These are phyloP conservation scores for Rhagoletis pomonella DNA, from an alignment of 1,140 invertebrate species.

Conservation along the genomic window DNA sequence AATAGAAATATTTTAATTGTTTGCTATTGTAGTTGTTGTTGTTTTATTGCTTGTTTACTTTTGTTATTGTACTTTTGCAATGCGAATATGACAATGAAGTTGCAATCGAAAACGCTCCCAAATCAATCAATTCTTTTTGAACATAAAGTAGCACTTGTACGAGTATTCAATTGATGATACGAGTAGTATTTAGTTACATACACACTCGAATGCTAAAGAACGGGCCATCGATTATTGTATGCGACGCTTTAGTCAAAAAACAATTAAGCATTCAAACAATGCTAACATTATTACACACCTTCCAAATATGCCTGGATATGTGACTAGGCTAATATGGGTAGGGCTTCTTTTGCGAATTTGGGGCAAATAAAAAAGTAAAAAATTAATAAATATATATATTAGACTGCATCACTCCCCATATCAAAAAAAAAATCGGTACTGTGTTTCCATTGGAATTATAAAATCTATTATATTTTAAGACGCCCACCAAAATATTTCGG, in stretches of 20 bases:
- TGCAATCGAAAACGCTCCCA: not conserved
- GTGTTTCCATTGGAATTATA: too few relatives aligned
- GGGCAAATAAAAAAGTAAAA: not conserved
- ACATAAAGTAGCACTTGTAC: conserved; percentile 6
- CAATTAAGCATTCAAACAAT: conserved; percentile 45
- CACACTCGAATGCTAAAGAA: not conserved
- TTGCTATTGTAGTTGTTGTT: not conserved
- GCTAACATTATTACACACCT: conserved; percentile 8
- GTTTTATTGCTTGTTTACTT: not conserved
- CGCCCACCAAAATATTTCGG: too few relatives aligned
- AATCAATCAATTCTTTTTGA: conserved; percentile 31
- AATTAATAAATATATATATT: too few relatives aligned
- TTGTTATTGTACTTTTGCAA: not conserved
- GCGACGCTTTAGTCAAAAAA: not conserved
- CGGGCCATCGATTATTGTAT: not conserved
- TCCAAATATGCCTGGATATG: conserved; percentile 5
- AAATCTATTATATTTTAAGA: too few relatives aligned
- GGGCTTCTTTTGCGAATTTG: not conserved
- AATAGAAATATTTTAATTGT: not conserved
- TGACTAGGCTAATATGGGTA: not conserved
- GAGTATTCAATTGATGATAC: conserved; percentile 22
- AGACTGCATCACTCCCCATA: too few relatives aligned
- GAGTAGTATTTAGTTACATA: too few relatives aligned
- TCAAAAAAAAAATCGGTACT: not conserved
- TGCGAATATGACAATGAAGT: conserved; percentile 10